phyloP scores from a whole-genome alignment of 2,797 vertebrate genomes.

The Sciurus vulgaris region DNA sequence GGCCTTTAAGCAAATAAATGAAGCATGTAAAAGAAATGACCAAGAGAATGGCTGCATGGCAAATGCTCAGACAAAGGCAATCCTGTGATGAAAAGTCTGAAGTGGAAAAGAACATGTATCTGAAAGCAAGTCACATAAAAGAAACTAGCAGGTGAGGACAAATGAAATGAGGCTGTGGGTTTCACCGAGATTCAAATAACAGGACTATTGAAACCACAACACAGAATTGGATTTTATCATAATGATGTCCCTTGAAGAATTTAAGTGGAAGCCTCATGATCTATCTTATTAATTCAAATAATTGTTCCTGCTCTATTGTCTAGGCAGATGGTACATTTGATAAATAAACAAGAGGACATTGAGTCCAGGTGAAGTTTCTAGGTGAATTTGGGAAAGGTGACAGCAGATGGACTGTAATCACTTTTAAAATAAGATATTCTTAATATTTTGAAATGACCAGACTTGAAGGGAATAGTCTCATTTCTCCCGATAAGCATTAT shows the following conservation, averaged over 20 bases:
- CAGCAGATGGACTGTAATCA: not conserved
- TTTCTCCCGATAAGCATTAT: not conserved
- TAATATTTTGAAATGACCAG: not conserved
- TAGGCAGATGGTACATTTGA: not conserved
- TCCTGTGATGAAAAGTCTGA: not conserved
- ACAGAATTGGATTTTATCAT: not conserved
- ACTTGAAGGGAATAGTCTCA: not conserved
- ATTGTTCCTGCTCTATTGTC: not conserved
- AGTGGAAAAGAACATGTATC: no score
- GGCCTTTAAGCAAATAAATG: not conserved
- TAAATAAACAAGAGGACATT: not conserved
- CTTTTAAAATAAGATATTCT: not conserved
- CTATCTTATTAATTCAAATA: not conserved
- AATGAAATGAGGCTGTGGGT: not conserved
- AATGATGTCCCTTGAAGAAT: not conserved
- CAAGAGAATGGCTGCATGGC: not conserved
- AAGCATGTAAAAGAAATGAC: not conserved
- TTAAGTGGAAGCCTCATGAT: not conserved
- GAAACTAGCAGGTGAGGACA: rapidly evolving
- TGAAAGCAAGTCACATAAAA: rapidly evolving
- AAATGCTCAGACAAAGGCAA: not conserved
- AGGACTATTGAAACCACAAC: not conserved
- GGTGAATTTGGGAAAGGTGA: not conserved
- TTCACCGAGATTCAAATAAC: not conserved
- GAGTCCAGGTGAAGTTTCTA: not conserved